phyloP scores from a whole-genome alignment of 2,888 invertebrate genomes.

The Apomyelois bistriatella region DNA sequence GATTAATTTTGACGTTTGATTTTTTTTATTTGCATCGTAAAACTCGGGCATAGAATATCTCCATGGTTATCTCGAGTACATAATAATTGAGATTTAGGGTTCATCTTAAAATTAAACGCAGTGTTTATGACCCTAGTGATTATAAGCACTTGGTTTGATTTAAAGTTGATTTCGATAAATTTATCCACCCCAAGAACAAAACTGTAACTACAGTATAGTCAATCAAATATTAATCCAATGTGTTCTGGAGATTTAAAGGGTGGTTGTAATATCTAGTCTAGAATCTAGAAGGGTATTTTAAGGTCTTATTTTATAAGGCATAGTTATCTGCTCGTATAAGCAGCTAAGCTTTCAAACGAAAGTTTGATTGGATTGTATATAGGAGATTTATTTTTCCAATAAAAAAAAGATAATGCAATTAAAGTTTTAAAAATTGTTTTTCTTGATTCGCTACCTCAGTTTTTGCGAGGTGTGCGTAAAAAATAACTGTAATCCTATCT shows the following conservation, averaged over 20 bases:
- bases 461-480: too few relatives aligned
- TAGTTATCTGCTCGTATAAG: not conserved
- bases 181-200: too few relatives aligned
- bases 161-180: too few relatives aligned
- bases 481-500: too few relatives aligned
- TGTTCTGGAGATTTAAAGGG: not conserved
- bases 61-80: too few relatives aligned
- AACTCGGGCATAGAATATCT: not conserved
- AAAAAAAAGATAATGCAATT: not conserved
- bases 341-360: not conserved
- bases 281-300: slow-evolving; percentile 10
- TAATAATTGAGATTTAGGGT: too few relatives aligned
- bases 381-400: not conserved
- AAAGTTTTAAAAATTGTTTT: too few relatives aligned
- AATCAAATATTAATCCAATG: not conserved
- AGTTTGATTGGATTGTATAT: not conserved
- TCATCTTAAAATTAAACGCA: not conserved
- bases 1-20: not conserved
- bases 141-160: not conserved
- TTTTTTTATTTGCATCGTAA: not conserved
- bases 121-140: not conserved
- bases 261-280: slow-evolving; percentile 6
- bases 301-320: slow-evolving; percentile 12
- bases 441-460: too few relatives aligned
- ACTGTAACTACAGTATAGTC: not conserved